Percentiles rank a stretch among this genome's conserved stretches.
Conservation (phyloP, 2,888 invertebrate species). For the Glaucopsyche alexis region DNA sequence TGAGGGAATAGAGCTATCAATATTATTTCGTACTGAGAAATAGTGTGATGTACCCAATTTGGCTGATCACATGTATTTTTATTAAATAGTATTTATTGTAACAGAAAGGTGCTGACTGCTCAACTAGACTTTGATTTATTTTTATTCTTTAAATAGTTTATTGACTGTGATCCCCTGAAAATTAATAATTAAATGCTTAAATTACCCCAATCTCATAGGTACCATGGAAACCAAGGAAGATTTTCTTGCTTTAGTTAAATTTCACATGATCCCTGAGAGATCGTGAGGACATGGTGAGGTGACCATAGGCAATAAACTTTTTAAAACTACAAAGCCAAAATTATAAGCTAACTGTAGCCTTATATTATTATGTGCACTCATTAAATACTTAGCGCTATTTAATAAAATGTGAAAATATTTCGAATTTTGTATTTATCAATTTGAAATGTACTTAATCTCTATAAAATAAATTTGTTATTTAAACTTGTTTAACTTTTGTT, state of each 20-base stretch:
- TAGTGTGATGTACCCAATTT: not conserved
- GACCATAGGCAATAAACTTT: not conserved
- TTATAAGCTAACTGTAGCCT: slow-evolving; percentile 11
- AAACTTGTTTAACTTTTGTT: slow-evolving; percentile 63
- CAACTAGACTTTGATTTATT: slow-evolving; percentile 12
- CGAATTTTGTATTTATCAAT: slow-evolving; percentile 54
- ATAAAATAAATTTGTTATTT: slow-evolving; percentile 74
- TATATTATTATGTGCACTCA: slow-evolving; percentile 12
- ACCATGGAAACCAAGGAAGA: too few species aligned
- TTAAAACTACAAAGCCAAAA: not conserved
- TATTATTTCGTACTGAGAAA: not conserved
- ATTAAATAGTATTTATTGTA: not conserved
- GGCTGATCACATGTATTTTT: not conserved
- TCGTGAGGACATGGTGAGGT: too few species aligned
- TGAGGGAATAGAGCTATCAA: not conserved
- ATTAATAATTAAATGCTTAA: too few species aligned
- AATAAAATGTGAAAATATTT: slow-evolving; percentile 48
- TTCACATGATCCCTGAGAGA: too few species aligned
- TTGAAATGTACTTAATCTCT: slow-evolving; percentile 61
- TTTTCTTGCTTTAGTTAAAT: too few species aligned
- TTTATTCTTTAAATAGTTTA: not conserved
- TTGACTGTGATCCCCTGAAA: not conserved
- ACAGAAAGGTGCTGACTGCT: not conserved
- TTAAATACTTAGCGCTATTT: slow-evolving; percentile 48
- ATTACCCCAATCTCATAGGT: too few species aligned